A percentile compares a stretch with the other conserved stretches of the same genome.
Conservation (phyloP, 1,140 invertebrate species). For the Drusus annulatus region DNA sequence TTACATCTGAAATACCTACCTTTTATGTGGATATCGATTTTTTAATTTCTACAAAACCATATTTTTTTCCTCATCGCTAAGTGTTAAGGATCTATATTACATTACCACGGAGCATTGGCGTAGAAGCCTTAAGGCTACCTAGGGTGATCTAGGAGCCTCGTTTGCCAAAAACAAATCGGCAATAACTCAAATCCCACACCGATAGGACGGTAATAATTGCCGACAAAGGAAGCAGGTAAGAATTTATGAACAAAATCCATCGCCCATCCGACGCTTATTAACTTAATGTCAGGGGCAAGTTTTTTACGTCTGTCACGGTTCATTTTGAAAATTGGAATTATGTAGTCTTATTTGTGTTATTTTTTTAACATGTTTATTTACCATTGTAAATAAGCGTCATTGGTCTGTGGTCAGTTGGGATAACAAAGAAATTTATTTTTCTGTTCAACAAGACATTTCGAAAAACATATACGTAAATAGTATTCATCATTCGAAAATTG, state of each 20-base stretch:
- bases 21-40: too few species aligned
- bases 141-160: constrained; percentile 17
- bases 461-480: too few species aligned
- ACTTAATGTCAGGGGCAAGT: constrained; percentile 7
- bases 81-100: too few species aligned
- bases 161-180: constrained; percentile 37
- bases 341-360: not conserved
- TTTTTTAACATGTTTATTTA: not conserved
- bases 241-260: constrained; percentile 26
- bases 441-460: too few species aligned
- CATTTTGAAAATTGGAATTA: constrained; percentile 15
- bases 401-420: not conserved
- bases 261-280: constrained; percentile 7
- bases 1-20: too few species aligned
- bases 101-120: too few species aligned
- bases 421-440: too few species aligned
- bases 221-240: constrained; percentile 22
- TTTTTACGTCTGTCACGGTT: constrained; percentile 6
- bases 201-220: not conserved
- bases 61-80: too few species aligned
- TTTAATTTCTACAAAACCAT: too few species aligned
- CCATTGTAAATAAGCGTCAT: not conserved
- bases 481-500: too few species aligned
- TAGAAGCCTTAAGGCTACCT: too few species aligned
- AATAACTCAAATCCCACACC: constrained; percentile 42